phyloP scores from a whole-genome alignment of 2,113 vertebrate species.

The Chloropsis cyanopogon region DNA sequence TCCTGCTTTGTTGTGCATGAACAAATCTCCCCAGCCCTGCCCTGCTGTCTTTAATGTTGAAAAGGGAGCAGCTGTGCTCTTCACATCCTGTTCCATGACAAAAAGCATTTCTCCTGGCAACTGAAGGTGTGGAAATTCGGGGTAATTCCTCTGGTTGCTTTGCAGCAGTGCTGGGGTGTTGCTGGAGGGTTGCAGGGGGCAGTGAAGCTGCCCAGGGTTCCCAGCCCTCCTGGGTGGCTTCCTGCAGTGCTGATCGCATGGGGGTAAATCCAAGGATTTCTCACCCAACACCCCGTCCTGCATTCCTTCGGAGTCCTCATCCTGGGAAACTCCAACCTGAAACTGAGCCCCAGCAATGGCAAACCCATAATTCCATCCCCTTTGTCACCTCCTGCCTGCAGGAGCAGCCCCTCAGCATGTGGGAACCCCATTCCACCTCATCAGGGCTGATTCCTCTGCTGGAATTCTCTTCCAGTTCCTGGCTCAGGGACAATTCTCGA shows the following conservation, averaged over 20 bases:
- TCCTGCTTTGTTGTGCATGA: neutral
- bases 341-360: neutral
- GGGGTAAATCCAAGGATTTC: neutral
- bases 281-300: neutral
- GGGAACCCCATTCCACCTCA: neutral
- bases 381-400: neutral
- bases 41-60: neutral
- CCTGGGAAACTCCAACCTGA: neutral
- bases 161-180: neutral
- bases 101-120: constrained; percentile 16
- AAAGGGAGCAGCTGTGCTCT: neutral
- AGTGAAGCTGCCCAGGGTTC: neutral
- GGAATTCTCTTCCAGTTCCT: neutral
- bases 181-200: neutral
- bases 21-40: neutral
- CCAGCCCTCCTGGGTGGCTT: neutral
- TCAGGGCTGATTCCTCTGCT: neutral
- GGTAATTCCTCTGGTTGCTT: neutral
- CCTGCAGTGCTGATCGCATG: neutral
- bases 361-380: neutral
- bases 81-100: neutral
- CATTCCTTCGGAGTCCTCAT: neutral
- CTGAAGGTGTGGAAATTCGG: neutral
- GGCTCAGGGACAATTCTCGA: neutral
- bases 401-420: neutral